Evolutionary conservation across 1,140 invertebrate species (phyloP).

Genomic region (Drosophila parvula): DNA sequence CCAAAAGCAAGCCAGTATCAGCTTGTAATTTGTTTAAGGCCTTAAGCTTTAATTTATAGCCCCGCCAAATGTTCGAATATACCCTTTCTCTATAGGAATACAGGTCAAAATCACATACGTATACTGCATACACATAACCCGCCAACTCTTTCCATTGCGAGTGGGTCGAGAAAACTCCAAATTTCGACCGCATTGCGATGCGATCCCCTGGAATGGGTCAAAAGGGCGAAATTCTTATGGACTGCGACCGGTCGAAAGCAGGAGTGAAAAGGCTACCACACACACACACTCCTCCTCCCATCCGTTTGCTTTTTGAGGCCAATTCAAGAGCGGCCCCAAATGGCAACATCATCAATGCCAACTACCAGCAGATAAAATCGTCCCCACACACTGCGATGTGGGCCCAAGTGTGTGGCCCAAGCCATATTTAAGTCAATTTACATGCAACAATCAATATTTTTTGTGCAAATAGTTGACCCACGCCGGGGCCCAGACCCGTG

Average conservation of each 20-base stretch:
- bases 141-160: not conserved
- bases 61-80: not conserved
- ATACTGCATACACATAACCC: not conserved
- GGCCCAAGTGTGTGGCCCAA: constrained; percentile 29
- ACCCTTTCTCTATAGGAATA: not conserved
- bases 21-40: no score
- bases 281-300: not conserved
- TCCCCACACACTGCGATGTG: constrained; percentile 4
- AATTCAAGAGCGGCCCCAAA: constrained; percentile 34
- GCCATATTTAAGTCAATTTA: constrained; percentile 69
- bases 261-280: constrained; percentile 24
- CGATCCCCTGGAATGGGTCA: not conserved
- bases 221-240: constrained; percentile 23
- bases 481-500: not conserved
- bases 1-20: no score
- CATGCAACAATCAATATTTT: constrained; percentile 70
- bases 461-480: constrained; percentile 61
- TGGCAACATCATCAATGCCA: constrained; percentile 63
- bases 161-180: not conserved
- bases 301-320: constrained; percentile 15
- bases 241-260: not conserved
- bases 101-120: constrained; percentile 2
- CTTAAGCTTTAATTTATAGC: no score
- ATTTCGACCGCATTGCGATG: constrained; percentile 7
- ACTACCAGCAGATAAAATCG: constrained; percentile 54